phyloP scores from a whole-genome alignment of 1,140 invertebrate genomes.

The Zaprionus inermis region DNA sequence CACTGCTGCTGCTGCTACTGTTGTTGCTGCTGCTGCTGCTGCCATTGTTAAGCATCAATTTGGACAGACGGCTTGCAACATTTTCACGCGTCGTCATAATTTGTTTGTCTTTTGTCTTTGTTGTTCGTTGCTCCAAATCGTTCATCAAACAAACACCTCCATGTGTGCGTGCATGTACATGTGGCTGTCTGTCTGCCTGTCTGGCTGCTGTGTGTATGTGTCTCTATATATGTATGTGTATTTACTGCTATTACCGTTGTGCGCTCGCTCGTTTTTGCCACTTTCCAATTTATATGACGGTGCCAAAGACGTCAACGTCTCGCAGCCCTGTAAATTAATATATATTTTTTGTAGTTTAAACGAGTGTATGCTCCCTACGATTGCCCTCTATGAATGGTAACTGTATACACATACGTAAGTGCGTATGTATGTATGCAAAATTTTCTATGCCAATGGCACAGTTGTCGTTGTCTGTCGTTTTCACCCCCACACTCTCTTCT shows the following conservation, averaged over 20 bases:
- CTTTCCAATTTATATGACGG: conserved; percentile 52
- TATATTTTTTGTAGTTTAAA: conserved; percentile 24
- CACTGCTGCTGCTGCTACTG: conserved; percentile 18
- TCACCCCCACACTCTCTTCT: conserved; percentile 31
- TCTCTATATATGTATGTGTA: conserved; percentile 28
- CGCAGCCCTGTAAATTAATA: conserved; percentile 47
- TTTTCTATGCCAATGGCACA: conserved; percentile 79
- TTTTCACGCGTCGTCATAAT: conserved; percentile 76
- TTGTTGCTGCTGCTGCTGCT: conserved; percentile 43
- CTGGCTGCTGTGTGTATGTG: conserved; percentile 20
- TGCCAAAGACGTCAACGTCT: conserved; percentile 42
- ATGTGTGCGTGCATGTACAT: conserved; percentile 37
- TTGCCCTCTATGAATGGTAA: conserved; percentile 41
- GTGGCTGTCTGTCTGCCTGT: conserved; percentile 14
- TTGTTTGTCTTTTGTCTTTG: conserved; percentile 39
- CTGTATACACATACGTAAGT: conserved; percentile 19
- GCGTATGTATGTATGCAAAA: conserved; percentile 58
- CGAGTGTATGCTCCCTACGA: conserved; percentile 31
- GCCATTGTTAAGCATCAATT: conserved; percentile 74
- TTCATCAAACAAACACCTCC: conserved; percentile 54
- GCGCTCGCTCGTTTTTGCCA: conserved; percentile 35
- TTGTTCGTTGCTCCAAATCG: conserved; percentile 55
- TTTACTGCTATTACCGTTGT: conserved; percentile 43
- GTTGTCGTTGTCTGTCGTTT: conserved; percentile 38
- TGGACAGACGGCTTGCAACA: conserved; percentile 75